Conservation (phyloP, 2,113 vertebrate genomes). For the Hydrochoerus hydrochaeris region DNA sequence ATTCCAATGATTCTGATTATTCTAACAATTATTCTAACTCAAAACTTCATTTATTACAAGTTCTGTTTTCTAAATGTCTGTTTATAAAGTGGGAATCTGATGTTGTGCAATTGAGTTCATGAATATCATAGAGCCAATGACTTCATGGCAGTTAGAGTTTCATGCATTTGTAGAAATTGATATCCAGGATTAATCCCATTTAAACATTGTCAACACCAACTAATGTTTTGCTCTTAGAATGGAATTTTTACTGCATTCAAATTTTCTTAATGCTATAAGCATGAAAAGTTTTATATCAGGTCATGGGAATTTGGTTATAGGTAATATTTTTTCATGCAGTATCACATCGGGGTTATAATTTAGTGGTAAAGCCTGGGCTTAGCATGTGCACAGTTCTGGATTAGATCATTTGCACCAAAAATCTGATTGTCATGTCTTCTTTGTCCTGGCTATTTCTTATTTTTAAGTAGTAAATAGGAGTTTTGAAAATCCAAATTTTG, state of each 20-base stretch:
- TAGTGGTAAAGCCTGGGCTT: neutral
- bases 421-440: neutral
- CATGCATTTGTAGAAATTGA: neutral
- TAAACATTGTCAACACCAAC: neutral
- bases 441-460: neutral
- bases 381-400: neutral
- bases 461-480: neutral
- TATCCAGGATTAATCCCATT: neutral
- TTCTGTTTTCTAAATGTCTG: neutral
- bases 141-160: neutral
- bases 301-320: neutral
- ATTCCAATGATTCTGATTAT: neutral
- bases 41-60: neutral
- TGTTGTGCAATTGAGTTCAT: neutral
- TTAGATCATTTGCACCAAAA: neutral
- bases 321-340: neutral
- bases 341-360: neutral
- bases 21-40: neutral
- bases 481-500: neutral
- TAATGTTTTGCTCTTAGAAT: constrained; percentile 3
- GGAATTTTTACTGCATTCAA: neutral
- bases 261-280: neutral
- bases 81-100: neutral
- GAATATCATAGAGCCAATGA: neutral
- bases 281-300: neutral